Evolutionary conservation across 2,888 invertebrate genomes (phyloP).

Genomic region (Argyra leucocephala): DNA sequence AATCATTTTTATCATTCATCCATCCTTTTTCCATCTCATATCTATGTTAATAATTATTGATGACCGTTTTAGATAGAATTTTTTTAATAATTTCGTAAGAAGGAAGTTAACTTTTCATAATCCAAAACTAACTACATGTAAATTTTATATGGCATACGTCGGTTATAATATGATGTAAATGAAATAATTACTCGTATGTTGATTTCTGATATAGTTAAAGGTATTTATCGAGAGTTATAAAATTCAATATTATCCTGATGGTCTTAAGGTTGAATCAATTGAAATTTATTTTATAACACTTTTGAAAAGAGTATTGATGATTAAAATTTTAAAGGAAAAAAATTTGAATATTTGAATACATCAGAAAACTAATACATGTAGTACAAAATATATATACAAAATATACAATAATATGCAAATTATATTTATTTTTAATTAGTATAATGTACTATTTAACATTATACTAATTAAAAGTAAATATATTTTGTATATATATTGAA

Average conservation of each 20-base stretch:
- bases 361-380: no score
- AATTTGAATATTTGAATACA: no score
- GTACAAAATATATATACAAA: no score
- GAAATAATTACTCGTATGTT: constrained; percentile 83
- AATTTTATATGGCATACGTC: constrained; percentile 99
- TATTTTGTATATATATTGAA: no score
- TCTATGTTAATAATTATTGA: not conserved
- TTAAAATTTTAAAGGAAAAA: constrained; percentile 75
- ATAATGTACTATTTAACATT: no score
- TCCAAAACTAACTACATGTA: constrained; percentile 98
- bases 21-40: not conserved
- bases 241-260: constrained; percentile 83
- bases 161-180: constrained; percentile 96
- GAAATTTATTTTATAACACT: constrained; percentile 97
- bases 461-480: no score
- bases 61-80: constrained; percentile 57
- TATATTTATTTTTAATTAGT: no score
- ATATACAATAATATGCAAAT: no score
- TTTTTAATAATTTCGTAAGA: constrained; percentile 92
- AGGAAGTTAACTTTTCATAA: constrained; percentile 99
- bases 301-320: constrained; percentile 85
- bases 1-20: constrained; percentile 78
- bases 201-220: constrained; percentile 88
- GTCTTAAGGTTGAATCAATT: constrained; percentile 66
- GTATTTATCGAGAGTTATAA: constrained; percentile 85